Base-by-base conservation (phyloP, 2,113 vertebrate genomes). In the Mastomys natalensis region DNA sequence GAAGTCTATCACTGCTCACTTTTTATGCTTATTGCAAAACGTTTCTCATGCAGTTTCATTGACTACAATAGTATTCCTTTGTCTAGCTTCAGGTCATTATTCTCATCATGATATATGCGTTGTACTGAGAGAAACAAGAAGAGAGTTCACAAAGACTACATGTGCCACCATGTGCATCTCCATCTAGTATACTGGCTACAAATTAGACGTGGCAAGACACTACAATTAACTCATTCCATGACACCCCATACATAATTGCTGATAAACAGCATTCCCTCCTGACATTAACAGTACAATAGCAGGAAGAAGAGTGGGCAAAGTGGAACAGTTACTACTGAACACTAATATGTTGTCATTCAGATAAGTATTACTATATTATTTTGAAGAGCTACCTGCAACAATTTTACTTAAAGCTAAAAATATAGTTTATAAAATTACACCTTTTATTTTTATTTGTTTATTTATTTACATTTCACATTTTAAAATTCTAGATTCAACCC, bases 401-500 rank as follows among this genome's bases (percentile, higher is more conserved):
- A 51, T 43, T 81, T 80, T 70, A 72, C 26, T 94, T 92, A 73
- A 68, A 60, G 26, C 51, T 86, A 90, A 91, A 91, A 90, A 68
- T 60, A n/a, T 26, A 48, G 53, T 77, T 70, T 87, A 8, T 85
- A 9, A 85, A 96, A 95, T 68, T 62, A 48, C 48, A 92, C 70
- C 72, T 77, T 55, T 91, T 68, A 68, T 68, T 34, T 68, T 68
- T 68, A 68, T 64, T 62, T 62, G 24, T 62, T 68, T 34, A 68
- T 68, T 68, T 68, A 68, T 68, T 68, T 34, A 34, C 31, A 68
- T 68, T 16, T 13, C 31, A 34, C 66, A 68, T 68, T 34, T 68
- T 68, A 68, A 89, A 96, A 95, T 92, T n/a, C 21, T 93, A 97
- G 86, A 31, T 40, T 22, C 66, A 96, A 48, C 45, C 53, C 15